A percentile compares a stretch with the other conserved stretches of the same genome.
These are phyloP conservation scores for Lasioglossum baleicum DNA, from an alignment of 1,140 invertebrate genomes.

Conservation along the genomic window DNA sequence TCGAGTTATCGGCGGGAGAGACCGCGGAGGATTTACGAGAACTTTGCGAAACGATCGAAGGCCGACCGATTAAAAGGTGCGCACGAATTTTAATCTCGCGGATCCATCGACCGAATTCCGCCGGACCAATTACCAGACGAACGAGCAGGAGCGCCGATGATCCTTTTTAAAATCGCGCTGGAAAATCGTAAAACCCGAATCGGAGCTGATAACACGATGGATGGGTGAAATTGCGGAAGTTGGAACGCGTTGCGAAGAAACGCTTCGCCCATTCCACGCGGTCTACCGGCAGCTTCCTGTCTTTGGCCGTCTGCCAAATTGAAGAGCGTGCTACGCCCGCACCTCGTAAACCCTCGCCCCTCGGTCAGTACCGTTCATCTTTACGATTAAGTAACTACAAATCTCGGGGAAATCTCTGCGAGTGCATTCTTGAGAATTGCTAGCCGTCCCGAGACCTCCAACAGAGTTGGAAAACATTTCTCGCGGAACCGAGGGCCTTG, in stretches of 20 bases:
- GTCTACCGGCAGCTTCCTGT: constrained; percentile 1
- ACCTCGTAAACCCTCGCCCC: neutral
- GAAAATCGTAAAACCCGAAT: neutral
- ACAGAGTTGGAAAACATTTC: no score
- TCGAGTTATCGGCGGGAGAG: no score
- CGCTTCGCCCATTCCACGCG: constrained; percentile 7
- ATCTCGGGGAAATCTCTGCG: neutral
- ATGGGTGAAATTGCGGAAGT: neutral
- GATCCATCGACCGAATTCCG: no score
- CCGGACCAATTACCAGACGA: no score
- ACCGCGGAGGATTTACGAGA: neutral
- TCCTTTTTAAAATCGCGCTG: neutral
- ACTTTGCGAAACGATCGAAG: neutral
- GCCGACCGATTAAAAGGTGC: neutral
- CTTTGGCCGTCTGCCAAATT: constrained; percentile 22
- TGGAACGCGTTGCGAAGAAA: neutral
- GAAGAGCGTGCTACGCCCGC: neutral
- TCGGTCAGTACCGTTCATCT: neutral
- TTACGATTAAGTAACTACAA: neutral
- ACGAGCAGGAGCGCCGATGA: neutral
- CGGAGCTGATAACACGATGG: neutral
- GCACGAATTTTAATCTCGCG: no score
- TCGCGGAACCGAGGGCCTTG: no score
- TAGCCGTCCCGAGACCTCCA: no score
- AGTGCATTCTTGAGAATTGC: no score